These are phyloP conservation scores for Pammene fasciana DNA, from an alignment of 2,888 invertebrate genomes.

Conservation along the genomic window DNA sequence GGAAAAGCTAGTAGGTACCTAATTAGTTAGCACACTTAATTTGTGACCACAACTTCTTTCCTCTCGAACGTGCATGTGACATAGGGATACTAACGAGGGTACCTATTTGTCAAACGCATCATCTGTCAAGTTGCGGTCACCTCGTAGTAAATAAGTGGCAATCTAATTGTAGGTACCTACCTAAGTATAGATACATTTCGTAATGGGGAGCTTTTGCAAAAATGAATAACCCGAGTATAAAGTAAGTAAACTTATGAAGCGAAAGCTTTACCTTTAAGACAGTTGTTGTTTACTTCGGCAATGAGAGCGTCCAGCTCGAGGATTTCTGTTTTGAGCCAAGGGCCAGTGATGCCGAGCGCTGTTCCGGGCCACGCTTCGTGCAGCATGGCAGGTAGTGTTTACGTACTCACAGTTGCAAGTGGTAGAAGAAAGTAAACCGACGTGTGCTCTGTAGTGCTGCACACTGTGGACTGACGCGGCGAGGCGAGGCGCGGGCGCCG, in stretches of 20 bases:
- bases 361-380: constrained; percentile 68
- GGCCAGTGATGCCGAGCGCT: constrained; percentile 41
- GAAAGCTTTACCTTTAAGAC: constrained; percentile 59
- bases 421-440: neutral
- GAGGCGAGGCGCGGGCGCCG: constrained; percentile 40
- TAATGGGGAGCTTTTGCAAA: neutral
- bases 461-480: constrained; percentile 28
- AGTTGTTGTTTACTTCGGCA: constrained; percentile 71
- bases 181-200: too few species aligned
- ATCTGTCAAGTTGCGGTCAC: too few species aligned
- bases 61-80: too few species aligned
- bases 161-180: too few species aligned
- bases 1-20: constrained; percentile 15
- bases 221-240: neutral
- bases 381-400: constrained; percentile 59
- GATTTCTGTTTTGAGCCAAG: constrained; percentile 63
- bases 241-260: neutral
- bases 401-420: constrained; percentile 40
- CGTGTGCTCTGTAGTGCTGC: constrained; percentile 32
- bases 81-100: too few species aligned
- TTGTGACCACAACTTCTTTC: neutral
- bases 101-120: too few species aligned
- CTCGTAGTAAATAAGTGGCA: too few species aligned
- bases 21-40: constrained; percentile 34
- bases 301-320: constrained; percentile 71